Conservation (phyloP, 37 sponge, comb jelly and placozoan species). For the Aphrocallistes beatrix region DNA sequence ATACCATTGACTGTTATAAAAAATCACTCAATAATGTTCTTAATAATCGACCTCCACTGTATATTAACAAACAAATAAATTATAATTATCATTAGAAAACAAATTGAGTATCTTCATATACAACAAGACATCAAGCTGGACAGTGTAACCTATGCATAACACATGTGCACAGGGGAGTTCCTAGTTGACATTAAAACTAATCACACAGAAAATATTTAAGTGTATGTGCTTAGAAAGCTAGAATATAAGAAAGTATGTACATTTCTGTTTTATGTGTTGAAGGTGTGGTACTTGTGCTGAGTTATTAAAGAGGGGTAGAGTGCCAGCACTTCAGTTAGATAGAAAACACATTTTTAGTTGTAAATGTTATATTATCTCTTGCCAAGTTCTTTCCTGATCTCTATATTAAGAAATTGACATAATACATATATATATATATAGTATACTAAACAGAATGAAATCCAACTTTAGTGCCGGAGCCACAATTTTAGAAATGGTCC, state of each 20-base stretch:
- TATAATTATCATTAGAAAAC: conserved; percentile 17
- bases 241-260: not conserved
- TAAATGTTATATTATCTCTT: not conserved
- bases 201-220: not conserved
- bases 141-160: not conserved
- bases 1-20: too few species aligned
- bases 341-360: not conserved
- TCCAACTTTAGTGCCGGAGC: too few species aligned
- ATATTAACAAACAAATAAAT: too few species aligned
- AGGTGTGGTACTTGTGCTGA: not conserved
- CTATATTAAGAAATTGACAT: not conserved
- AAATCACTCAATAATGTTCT: too few species aligned
- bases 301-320: not conserved
- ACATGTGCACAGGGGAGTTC: not conserved
- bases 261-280: too few species aligned
- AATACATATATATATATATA: not conserved
- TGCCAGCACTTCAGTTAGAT: not conserved
- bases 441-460: too few species aligned
- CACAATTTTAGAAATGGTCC: too few species aligned
- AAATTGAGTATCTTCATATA: conserved; percentile 6
- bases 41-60: too few species aligned
- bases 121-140: not conserved
- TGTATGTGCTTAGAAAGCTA: not conserved
- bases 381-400: not conserved
- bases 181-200: not conserved